A percentile compares a stretch with the other conserved stretches of the same genome.
phyloP scores from a whole-genome alignment of 2,797 vertebrate species.

The Gymnopithys bicolor region DNA sequence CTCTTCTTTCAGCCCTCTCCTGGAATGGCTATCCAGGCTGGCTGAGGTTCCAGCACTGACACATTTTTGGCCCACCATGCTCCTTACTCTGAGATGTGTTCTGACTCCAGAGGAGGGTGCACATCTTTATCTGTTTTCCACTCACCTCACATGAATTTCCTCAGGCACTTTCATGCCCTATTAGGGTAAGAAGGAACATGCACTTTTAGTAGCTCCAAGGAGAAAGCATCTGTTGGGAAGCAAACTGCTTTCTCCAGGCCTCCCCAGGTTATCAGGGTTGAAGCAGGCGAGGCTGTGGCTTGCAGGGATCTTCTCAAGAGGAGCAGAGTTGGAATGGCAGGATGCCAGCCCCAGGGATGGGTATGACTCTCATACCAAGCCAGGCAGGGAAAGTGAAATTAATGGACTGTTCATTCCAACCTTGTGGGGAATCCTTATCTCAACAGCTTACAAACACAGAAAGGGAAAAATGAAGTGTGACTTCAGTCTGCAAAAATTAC shows the following conservation, averaged over 20 bases:
- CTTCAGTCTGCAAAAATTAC: not conserved
- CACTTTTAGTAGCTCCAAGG: not conserved
- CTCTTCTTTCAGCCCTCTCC: not conserved
- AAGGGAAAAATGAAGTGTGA: not conserved
- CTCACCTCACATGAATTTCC: not conserved
- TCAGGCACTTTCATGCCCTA: constrained; percentile 31
- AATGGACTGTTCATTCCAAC: not conserved
- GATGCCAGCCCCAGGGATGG: not conserved
- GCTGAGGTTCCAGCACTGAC: not conserved
- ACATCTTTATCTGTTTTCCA: constrained; percentile 21
- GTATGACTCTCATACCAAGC: not conserved
- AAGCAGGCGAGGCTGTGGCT: not conserved
- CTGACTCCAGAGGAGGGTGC: not conserved
- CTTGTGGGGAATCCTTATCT: constrained; percentile 20
- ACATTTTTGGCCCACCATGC: not conserved
- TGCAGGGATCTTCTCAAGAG: not conserved
- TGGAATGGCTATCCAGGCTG: not conserved
- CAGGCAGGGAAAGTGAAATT: not conserved
- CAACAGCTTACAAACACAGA: not conserved
- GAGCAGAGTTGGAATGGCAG: not conserved
- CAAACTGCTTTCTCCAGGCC: not conserved
- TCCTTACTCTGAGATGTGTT: not conserved
- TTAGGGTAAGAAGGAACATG: constrained; percentile 39
- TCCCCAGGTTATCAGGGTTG: not conserved
- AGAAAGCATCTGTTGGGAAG: not conserved